phyloP scores from a whole-genome alignment of 2,113 vertebrate genomes.

The Prunella fulvescens region DNA sequence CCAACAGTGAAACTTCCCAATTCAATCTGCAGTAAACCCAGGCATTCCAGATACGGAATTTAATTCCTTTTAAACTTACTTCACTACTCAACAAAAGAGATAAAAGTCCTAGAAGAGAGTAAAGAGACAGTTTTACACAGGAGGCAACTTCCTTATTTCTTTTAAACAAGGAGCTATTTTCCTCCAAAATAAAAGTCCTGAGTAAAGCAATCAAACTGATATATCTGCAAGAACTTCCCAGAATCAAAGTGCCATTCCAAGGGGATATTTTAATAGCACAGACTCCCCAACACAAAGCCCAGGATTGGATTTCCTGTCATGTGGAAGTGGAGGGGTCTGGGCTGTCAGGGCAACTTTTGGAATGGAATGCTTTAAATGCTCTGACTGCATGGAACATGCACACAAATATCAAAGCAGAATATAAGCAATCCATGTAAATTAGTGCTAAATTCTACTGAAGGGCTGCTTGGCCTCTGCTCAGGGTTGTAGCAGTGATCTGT shows the following conservation, averaged over 20 bases:
- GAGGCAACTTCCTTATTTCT: not conserved
- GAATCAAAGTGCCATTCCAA: not conserved
- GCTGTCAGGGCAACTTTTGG: not conserved
- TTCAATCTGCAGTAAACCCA: not conserved
- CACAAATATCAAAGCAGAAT: not conserved
- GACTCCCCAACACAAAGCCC: not conserved
- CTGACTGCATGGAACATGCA: not conserved
- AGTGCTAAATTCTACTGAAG: not conserved
- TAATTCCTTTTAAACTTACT: conserved; percentile 6
- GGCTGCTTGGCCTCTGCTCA: not conserved
- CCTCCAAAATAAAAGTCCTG: not conserved
- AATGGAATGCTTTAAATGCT: not conserved
- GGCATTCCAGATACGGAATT: not conserved
- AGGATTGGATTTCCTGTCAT: not conserved
- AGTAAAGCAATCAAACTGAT: not conserved
- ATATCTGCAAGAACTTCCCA: not conserved
- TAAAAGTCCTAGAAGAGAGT: not conserved
- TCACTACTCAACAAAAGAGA: not conserved
- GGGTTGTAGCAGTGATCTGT: not conserved
- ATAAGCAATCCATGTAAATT: not conserved
- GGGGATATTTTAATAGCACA: not conserved
- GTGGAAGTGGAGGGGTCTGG: not conserved
- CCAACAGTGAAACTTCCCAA: not conserved
- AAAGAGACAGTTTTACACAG: not conserved
- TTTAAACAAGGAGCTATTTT: not conserved